Base-by-base conservation (phyloP, 2,888 invertebrate genomes). In the Odontomyia ornata region DNA sequence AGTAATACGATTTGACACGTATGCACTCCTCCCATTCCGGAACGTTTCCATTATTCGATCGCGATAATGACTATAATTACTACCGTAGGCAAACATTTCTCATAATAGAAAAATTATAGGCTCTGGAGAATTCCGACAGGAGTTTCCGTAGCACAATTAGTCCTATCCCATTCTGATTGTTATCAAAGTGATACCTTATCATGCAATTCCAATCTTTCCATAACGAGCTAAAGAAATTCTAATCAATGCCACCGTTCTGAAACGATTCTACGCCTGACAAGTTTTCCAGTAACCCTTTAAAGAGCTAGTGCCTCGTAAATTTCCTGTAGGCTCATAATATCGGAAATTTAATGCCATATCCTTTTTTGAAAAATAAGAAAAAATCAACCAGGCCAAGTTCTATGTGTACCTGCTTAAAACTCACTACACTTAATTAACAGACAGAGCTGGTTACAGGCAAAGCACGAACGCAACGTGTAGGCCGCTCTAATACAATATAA, bases 41-140 rank as follows among this genome's bases (percentile, higher is more conserved):
- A 28, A 57, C 23, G 21, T 30, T 57, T 57, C 36, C 36, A 57
- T 73, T 57, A 73, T 73, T 36, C 57, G 23, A 60, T n/a, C 25
- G 73, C 60, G 57, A 73, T 57, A 73, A 73, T 73, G 57, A 60
- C 73, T 57, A 36, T 73, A 73, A 73, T 73, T 60, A 57, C 27
- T n/a, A 30, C n/a, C n/a, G 60, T 52, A 57, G 15, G 57, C 36
- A 73, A 73, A 72, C 56, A 72, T 18, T 47, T 25, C 27, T 21
- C 28, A n/a, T 72, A 72, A 72, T 69, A 69, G 25, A 72, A 72
- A 52, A 56, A 72, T 56, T 72, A 56, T 28, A 72, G n/a, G 18
- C 52, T 52, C 28, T 18, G 15, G 64, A 52, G 52, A n/a, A 18
- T 18, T 52, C 18, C 4, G 52, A n/a, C 15, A n/a, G 52, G 52